Conservation (phyloP, 2,113 vertebrate genomes). For the Lasiurus borealis region DNA sequence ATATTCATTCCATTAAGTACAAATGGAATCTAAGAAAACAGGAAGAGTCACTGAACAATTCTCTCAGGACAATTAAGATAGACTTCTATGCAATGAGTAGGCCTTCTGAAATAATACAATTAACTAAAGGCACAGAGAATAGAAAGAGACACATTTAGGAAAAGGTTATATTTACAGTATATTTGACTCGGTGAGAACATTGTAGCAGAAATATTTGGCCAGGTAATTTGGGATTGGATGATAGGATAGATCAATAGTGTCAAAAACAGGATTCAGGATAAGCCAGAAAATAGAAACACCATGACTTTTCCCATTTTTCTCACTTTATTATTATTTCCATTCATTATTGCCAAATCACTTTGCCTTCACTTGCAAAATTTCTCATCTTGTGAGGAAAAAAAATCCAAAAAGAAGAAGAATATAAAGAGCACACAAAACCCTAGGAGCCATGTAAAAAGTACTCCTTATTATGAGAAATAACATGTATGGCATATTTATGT, state of each 20-base stretch:
- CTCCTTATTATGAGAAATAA: not conserved
- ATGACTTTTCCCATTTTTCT: not conserved
- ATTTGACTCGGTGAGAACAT: not conserved
- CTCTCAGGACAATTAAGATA: not conserved
- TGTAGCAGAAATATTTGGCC: not conserved
- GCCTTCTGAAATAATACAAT: not conserved
- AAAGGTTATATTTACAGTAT: not conserved
- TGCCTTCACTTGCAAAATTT: not conserved
- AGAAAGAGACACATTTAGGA: not conserved
- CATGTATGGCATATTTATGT: not conserved
- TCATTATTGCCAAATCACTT: not conserved
- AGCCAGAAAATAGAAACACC: not conserved
- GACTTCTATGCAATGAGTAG: not conserved
- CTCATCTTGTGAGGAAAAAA: not conserved
- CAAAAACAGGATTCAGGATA: not conserved
- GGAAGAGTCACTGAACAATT: not conserved
- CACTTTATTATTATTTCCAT: not conserved
- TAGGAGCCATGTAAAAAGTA: not conserved
- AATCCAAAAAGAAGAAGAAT: not conserved
- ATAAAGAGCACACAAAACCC: not conserved
- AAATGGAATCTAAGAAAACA: not conserved
- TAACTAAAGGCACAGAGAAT: not conserved
- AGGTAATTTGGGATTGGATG: not conserved
- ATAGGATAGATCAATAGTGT: not conserved
- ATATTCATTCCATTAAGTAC: not conserved